Evolutionary conservation across 2,888 invertebrate genomes (phyloP), one percentile per base, ranked within the genome.

Genomic region (Nephrotoma flavescens): DNA sequence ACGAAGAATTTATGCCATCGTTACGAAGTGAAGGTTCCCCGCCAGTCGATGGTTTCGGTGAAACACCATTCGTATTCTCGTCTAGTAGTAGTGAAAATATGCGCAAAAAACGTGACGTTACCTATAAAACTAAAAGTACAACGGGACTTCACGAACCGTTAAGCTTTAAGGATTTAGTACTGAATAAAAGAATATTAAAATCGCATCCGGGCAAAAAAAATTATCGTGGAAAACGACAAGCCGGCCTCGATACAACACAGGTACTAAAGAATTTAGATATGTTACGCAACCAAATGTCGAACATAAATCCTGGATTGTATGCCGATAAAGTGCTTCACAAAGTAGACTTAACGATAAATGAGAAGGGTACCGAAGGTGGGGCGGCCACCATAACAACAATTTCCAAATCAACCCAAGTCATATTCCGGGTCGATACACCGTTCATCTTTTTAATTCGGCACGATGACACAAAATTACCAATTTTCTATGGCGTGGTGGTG

Each of bases 371-470:
- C 0, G 94, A 94, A 89, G 95, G 95, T 0, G 94, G 95, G 0
- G 94, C 92, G 4, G 93, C 94, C 0, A 95, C 95, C 0, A 90
- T 94, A 0, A 91, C 92, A 86, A 89, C 95, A 41, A 91, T 93
- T 6, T 92, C 94, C 87, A 92, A 92, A 71, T 94, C 94, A 0
- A 92, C 92, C 89, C 90, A 92, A 0, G 87, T 90, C 1, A 91
- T 92, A 87, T 91, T 92, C 42, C 84, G 84, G 83, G 94, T 94
- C 4, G 94, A 95, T 89, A 92, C 94, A 86, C 96, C 96, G 0
- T 96, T 95, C 89, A 89, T 95, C 45, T 93, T 95, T 89, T 93
- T 95, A 89, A 94, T 96, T 87, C 92, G 94, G 88, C 94, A 95
- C 89, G 93, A 94, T 88, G 90, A 92, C 4, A 93, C 94, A 6